These are phyloP conservation scores for Anoncus sp. DNA, from an alignment of 2,888 invertebrate genomes.

Conservation along the genomic window DNA sequence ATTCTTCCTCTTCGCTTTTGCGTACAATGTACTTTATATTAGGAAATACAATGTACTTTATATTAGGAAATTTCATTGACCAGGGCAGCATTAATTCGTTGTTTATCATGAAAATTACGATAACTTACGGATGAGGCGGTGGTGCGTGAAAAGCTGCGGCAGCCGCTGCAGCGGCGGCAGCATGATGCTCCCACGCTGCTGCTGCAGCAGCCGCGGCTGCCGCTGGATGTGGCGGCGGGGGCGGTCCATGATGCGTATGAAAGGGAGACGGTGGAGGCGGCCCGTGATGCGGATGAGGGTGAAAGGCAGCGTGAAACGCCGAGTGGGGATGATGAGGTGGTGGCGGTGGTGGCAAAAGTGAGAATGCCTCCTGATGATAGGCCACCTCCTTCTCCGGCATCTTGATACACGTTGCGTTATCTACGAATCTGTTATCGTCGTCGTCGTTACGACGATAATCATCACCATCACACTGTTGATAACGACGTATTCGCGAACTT, in stretches of 20 bases:
- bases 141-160: conserved; percentile 85
- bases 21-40: too few species aligned
- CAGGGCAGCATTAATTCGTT: too few species aligned
- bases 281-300: conserved; percentile 82
- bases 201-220: conserved; percentile 83
- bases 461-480: conserved; percentile 23
- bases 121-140: conserved; percentile 81
- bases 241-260: conserved; percentile 79
- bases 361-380: conserved; percentile 84
- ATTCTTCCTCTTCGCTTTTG: too few species aligned
- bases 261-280: conserved; percentile 85
- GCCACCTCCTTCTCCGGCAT: conserved; percentile 87
- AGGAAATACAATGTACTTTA: too few species aligned
- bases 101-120: too few species aligned
- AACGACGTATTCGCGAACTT: conserved; percentile 19
- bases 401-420: conserved; percentile 68
- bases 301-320: conserved; percentile 81
- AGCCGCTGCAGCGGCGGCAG: conserved; percentile 86
- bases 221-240: conserved; percentile 74
- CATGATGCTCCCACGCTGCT: conserved; percentile 86
- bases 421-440: conserved; percentile 28
- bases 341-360: conserved; percentile 81
- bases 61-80: too few species aligned
- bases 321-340: conserved; percentile 81
- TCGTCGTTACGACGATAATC: conserved; percentile 13